Evolutionary conservation across 1,140 invertebrate species (phyloP).

Genomic region (Helicorthomorpha holstii): DNA sequence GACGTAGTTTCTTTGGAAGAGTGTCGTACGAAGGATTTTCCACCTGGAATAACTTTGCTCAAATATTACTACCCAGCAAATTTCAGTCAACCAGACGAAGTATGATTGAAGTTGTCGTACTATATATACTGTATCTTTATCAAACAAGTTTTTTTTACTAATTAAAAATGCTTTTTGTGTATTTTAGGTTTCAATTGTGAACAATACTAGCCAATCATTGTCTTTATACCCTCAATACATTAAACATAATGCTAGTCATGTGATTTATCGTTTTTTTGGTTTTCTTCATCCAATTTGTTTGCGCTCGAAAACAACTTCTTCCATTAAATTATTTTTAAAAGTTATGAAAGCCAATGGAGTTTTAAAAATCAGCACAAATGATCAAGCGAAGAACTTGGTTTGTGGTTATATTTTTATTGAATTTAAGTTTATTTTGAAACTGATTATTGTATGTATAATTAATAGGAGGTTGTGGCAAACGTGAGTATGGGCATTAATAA

Average conservation of each 20-base stretch:
- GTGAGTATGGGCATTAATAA: background rate
- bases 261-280: conserved; percentile 38
- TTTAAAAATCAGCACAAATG: background rate
- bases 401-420: background rate
- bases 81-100: conserved; percentile 61
- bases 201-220: conserved; percentile 42
- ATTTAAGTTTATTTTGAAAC: too few relatives aligned
- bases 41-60: conserved; percentile 73
- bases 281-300: conserved; percentile 57
- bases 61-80: conserved; percentile 73
- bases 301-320: conserved; percentile 16
- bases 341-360: background rate
- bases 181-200: conserved; percentile 45
- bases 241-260: conserved; percentile 25
- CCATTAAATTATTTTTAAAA: conserved; percentile 2
- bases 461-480: conserved; percentile 41
- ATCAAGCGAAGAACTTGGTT: conserved; percentile 6
- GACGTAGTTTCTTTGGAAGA: conserved; percentile 49
- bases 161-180: too few relatives aligned
- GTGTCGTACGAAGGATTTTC: conserved; percentile 57
- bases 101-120: conserved; percentile 13
- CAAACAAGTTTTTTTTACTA: too few relatives aligned
- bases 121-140: too few relatives aligned
- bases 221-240: conserved; percentile 31
- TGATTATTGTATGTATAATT: too few relatives aligned